These are phyloP conservation scores for Lapara coniferarum DNA, from an alignment of 2,888 invertebrate species.

Conservation along the genomic window DNA sequence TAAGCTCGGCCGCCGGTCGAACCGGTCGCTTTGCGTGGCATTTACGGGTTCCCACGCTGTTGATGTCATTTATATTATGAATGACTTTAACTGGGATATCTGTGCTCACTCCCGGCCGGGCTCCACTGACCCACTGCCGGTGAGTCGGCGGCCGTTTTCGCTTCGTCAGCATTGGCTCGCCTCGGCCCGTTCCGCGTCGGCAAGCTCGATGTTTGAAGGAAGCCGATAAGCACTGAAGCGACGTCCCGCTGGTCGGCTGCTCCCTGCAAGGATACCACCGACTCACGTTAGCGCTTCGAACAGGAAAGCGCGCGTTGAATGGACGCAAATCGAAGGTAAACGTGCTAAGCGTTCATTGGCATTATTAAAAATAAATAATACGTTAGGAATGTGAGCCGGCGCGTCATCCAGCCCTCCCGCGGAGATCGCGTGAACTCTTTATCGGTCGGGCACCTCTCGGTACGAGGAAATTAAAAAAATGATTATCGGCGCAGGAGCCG, in stretches of 20 bases:
- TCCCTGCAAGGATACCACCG: constrained; percentile 41
- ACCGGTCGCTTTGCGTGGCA: constrained; percentile 71
- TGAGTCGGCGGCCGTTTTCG: constrained; percentile 65
- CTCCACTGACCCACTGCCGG: constrained; percentile 74
- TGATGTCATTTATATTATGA: constrained; percentile 81
- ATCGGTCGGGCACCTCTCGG: constrained; percentile 56
- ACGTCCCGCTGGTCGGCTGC: neutral
- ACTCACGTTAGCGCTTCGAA: constrained; percentile 36
- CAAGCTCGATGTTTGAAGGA: constrained; percentile 55
- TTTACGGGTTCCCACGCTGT: constrained; percentile 79
- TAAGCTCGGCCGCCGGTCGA: constrained; percentile 66
- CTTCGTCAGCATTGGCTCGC: constrained; percentile 68
- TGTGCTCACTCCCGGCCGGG: constrained; percentile 50
- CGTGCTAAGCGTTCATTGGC: constrained; percentile 75
- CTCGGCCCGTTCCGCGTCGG: constrained; percentile 45
- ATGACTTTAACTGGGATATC: constrained; percentile 65
- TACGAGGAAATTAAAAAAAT: constrained; percentile 42
- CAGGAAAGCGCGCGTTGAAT: constrained; percentile 53
- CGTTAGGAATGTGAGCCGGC: constrained; percentile 70
- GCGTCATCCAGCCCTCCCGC: constrained; percentile 75
- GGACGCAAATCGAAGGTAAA: constrained; percentile 70
- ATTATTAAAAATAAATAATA: constrained; percentile 79
- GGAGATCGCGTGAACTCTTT: constrained; percentile 75
- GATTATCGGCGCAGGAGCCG: constrained; percentile 18
- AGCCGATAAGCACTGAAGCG: constrained; percentile 26